Conservation (phyloP, 2,797 vertebrate genomes). For the Rhabdophis nuchalis region DNA sequence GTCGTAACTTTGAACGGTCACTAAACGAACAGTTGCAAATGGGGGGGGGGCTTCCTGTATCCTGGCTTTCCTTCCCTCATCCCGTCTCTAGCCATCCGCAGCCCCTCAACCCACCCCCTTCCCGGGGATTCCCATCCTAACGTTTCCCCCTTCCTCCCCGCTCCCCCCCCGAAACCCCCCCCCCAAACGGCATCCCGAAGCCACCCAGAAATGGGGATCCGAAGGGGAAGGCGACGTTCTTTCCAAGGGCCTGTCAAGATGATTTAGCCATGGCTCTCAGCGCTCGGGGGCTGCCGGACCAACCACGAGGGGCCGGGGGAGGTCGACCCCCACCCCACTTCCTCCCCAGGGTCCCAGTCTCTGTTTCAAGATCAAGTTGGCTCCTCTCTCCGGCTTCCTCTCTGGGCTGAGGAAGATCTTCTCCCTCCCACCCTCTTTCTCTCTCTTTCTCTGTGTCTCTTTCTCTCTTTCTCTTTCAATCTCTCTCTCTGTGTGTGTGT, state of each 20-base stretch:
- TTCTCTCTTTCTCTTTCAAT: too few relatives aligned
- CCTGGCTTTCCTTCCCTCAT: not conserved
- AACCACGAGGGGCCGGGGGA: too few relatives aligned
- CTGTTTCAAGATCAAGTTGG: constrained; percentile 16
- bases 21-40: too few relatives aligned
- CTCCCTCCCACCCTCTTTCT: too few relatives aligned
- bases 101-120: rapidly evolving
- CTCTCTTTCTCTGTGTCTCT: too few relatives aligned
- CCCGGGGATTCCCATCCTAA: not conserved
- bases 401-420: not conserved
- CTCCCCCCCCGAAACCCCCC: too few relatives aligned
- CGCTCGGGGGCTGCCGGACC: not conserved
- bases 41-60: too few relatives aligned
- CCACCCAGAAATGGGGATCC: not conserved
- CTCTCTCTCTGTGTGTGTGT: not conserved
- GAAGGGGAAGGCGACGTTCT: not conserved
- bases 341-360: not conserved
- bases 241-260: not conserved
- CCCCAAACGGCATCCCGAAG: not conserved
- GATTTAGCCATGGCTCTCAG: not conserved
- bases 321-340: not conserved
- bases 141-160: not conserved
- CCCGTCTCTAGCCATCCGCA: not conserved
- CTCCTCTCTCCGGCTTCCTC: not conserved
- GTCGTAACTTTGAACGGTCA: too few relatives aligned